Conservation (phyloP, 2,797 vertebrate genomes). For the Tiaroga cobitis region DNA sequence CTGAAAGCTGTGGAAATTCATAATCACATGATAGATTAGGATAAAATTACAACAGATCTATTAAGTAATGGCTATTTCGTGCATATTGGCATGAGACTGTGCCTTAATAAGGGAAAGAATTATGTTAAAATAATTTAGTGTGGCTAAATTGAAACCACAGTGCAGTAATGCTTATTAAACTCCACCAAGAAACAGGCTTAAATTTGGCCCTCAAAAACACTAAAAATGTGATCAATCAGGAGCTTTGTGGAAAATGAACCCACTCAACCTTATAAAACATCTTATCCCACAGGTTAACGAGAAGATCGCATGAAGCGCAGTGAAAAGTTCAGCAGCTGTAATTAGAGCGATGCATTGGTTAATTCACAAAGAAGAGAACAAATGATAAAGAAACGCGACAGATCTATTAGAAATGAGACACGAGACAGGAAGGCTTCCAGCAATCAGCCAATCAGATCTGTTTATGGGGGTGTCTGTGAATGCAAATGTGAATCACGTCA, state of each 20-base stretch:
- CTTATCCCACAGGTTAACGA: slow-evolving; percentile 14
- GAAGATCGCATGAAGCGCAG: slow-evolving; percentile 26
- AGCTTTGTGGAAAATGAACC: not conserved
- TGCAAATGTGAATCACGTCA: slow-evolving; percentile 50
- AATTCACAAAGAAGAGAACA: slow-evolving; percentile 49
- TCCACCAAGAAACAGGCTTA: not conserved
- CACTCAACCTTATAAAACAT: slow-evolving; percentile 7
- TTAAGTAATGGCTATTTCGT: not conserved
- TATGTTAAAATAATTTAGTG: not conserved
- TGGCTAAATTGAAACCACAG: not conserved
- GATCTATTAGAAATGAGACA: slow-evolving; percentile 52
- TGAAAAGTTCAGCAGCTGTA: slow-evolving; percentile 36
- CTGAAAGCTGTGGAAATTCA: slow-evolving; percentile 22
- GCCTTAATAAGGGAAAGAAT: not conserved
- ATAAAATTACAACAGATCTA: not conserved
- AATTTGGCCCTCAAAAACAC: not conserved
- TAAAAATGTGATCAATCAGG: not conserved
- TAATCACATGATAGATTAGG: not conserved
- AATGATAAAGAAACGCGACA: slow-evolving; percentile 47
- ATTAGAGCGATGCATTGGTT: slow-evolving; percentile 47
- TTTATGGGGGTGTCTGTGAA: slow-evolving; percentile 49
- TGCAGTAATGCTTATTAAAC: not conserved
- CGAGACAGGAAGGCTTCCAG: slow-evolving; percentile 37
- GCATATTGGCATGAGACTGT: not conserved
- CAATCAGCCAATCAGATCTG: slow-evolving; percentile 46